phyloP scores from a whole-genome alignment of 2,797 vertebrate genomes.

The Falco berigora region DNA sequence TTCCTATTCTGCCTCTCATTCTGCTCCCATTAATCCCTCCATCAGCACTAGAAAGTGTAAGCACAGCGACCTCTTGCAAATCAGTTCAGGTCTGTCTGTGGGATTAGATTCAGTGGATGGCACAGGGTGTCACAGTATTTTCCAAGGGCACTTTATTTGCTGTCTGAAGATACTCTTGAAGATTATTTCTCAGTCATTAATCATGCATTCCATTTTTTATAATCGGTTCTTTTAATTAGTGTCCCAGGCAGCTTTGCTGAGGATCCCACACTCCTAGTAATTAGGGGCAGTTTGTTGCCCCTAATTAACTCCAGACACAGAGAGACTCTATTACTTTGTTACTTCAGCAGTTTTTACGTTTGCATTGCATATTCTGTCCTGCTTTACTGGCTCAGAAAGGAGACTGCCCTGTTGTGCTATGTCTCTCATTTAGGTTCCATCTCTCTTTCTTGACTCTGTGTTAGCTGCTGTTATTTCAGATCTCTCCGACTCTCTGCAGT shows the following conservation, averaged over 20 bases:
- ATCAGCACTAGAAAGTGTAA: background rate
- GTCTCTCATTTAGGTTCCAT: background rate
- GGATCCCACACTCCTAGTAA: conserved; percentile 34
- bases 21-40: background rate
- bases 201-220: conserved; percentile 52
- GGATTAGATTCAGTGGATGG: conserved; percentile 12
- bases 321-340: background rate
- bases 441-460: background rate
- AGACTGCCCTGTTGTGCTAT: background rate
- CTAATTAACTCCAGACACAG: conserved; percentile 51
- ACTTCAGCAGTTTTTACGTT: conserved; percentile 16
- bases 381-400: conserved; percentile 1
- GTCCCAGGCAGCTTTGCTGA: conserved; percentile 16
- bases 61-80: background rate
- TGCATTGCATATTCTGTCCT: background rate
- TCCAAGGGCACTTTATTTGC: conserved; percentile 36
- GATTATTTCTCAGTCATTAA: conserved; percentile 38
- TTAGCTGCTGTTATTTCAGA: background rate
- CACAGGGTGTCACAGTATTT: background rate
- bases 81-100: background rate
- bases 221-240: conserved; percentile 52
- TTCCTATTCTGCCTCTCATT: background rate
- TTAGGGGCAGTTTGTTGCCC: conserved; percentile 40
- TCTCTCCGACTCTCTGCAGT: background rate
- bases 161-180: conserved; percentile 28